phyloP scores from a whole-genome alignment of 1,140 invertebrate genomes.

The Gerris buenoi region DNA sequence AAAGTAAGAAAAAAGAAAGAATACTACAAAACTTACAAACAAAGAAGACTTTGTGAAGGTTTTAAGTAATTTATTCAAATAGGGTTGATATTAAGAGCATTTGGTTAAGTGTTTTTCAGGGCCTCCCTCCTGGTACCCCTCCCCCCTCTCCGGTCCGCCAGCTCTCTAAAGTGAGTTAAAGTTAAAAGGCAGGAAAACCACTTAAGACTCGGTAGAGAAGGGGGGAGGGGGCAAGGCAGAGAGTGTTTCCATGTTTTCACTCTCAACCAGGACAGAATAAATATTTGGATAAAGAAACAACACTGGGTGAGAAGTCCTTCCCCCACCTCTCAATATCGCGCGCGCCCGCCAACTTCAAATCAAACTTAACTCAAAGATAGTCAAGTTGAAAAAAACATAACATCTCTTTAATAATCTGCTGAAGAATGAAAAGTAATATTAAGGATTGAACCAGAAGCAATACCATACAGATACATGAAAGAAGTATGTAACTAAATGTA shows the following conservation, averaged over 20 bases:
- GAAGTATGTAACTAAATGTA: too few relatives aligned
- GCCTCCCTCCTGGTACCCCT: not conserved
- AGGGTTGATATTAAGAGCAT: not conserved
- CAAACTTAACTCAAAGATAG: too few relatives aligned
- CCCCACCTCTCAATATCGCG: not conserved
- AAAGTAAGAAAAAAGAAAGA: too few relatives aligned
- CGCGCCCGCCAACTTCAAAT: not conserved
- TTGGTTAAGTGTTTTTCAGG: not conserved
- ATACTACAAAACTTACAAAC: too few relatives aligned
- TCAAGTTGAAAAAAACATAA: too few relatives aligned
- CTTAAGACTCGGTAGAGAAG: not conserved
- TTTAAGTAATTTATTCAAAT: not conserved
- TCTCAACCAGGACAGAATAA: not conserved
- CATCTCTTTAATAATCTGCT: too few relatives aligned
- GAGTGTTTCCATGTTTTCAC: not conserved
- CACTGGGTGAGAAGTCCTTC: not conserved
- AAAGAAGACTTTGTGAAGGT: too few relatives aligned
- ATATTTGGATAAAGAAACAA: not conserved
- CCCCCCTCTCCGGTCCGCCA: not conserved
- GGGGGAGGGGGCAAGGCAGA: not conserved
- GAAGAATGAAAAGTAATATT: too few relatives aligned
- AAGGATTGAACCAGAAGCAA: too few relatives aligned
- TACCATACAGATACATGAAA: too few relatives aligned
- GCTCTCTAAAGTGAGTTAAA: not conserved
- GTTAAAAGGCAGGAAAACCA: not conserved